These are phyloP conservation scores for Patella pellucida DNA, from an alignment of 2,888 invertebrate genomes.

Conservation along the genomic window DNA sequence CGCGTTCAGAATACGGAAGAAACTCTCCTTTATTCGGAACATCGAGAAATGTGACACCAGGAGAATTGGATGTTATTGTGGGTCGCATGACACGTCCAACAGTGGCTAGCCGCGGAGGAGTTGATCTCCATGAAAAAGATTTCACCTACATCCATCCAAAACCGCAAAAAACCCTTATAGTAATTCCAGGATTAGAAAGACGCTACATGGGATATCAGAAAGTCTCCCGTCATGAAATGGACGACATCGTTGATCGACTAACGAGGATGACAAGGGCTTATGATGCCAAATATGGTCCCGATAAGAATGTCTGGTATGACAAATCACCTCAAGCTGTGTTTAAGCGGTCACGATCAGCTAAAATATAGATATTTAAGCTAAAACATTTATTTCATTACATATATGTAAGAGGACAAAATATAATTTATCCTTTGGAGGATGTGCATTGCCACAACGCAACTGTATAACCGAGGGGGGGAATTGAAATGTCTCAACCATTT, in stretches of 20 bases:
- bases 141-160: slow-evolving; percentile 50
- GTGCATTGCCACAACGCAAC: too few relatives aligned
- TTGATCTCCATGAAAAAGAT: slow-evolving; percentile 43
- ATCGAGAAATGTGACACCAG: slow-evolving; percentile 24
- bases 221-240: slow-evolving; percentile 45
- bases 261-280: slow-evolving; percentile 57
- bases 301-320: slow-evolving; percentile 57
- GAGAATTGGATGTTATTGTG: slow-evolving; percentile 49
- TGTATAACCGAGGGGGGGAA: too few relatives aligned
- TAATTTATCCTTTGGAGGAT: too few relatives aligned
- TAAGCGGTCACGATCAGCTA: neutral
- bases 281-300: slow-evolving; percentile 52
- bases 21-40: neutral
- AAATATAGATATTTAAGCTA: neutral
- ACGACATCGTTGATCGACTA: slow-evolving; percentile 53
- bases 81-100: slow-evolving; percentile 56
- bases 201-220: slow-evolving; percentile 49
- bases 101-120: slow-evolving; percentile 55
- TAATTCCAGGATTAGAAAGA: slow-evolving; percentile 52
- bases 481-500: too few relatives aligned
- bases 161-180: slow-evolving; percentile 54
- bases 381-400: too few relatives aligned
- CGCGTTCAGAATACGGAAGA: neutral
- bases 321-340: slow-evolving; percentile 28
- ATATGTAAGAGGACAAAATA: too few relatives aligned